phyloP scores from a whole-genome alignment of 2,113 vertebrate genomes.

The Thoracochromis brauschi region DNA sequence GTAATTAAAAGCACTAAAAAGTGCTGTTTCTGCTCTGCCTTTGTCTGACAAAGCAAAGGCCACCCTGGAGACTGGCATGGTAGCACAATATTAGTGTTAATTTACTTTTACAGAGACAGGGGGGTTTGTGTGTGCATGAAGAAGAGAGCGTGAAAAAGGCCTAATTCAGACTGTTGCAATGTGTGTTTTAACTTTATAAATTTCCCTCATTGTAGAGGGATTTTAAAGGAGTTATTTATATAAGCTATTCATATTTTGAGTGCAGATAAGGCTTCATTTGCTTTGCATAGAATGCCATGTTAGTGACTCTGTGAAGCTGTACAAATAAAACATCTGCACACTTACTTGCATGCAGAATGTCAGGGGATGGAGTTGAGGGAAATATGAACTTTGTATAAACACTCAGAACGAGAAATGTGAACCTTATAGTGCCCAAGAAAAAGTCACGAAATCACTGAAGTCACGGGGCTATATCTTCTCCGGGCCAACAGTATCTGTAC shows the following conservation, averaged over 20 bases:
- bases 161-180: not conserved
- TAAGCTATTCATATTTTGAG: not conserved
- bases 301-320: not conserved
- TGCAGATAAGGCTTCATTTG: not conserved
- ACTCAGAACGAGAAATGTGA: not conserved
- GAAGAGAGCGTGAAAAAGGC: not conserved
- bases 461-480: not conserved
- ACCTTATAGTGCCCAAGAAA: not conserved
- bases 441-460: not conserved
- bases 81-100: conserved; percentile 72
- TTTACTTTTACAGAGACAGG: conserved; percentile 68
- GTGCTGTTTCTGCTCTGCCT: conserved; percentile 14
- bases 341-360: not conserved
- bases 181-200: not conserved
- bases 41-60: conserved; percentile 38
- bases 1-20: conserved; percentile 49
- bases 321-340: not conserved
- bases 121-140: not conserved
- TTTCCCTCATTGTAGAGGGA: not conserved
- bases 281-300: not conserved
- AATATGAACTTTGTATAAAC: not conserved
- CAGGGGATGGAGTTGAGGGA: not conserved
- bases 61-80: conserved; percentile 72
- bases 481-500: not conserved
- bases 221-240: not conserved